These are phyloP conservation scores for Diadema setosum DNA, from an alignment of 35 echinoderm and acorn worm species.

Conservation along the genomic window DNA sequence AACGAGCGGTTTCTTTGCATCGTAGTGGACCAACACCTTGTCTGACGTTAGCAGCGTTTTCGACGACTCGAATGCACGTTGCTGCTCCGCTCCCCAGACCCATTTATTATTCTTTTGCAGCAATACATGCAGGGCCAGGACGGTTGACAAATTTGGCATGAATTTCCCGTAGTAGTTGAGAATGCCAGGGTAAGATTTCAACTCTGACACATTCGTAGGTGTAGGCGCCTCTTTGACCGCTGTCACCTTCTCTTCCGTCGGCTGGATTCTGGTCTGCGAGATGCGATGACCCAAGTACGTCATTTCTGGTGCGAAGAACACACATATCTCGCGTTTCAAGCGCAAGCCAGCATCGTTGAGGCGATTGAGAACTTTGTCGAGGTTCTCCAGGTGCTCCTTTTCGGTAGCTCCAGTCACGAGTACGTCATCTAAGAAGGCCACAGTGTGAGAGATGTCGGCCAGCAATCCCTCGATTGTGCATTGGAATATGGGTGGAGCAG, in stretches of 20 bases:
- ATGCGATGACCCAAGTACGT: slow-evolving; percentile 46
- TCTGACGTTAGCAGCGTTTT: not conserved
- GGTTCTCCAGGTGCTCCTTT: not conserved
- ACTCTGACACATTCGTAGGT: slow-evolving; percentile 53
- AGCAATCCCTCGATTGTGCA: not conserved
- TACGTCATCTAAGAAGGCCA: not conserved
- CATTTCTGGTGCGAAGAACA: slow-evolving; percentile 18
- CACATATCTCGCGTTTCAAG: slow-evolving; percentile 35
- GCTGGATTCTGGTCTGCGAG: slow-evolving; percentile 1
- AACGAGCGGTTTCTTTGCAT: not conserved
- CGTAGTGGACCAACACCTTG: not conserved
- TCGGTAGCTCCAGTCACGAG: not conserved
- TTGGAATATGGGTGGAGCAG: not conserved
- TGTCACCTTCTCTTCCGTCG: slow-evolving; percentile 7
- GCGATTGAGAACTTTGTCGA: not conserved
- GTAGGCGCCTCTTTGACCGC: slow-evolving; percentile 26
- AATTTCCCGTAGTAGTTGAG: not conserved
- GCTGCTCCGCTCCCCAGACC: not conserved
- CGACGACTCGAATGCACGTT: not conserved
- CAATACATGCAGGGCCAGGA: not conserved
- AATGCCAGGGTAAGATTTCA: slow-evolving; percentile 2
- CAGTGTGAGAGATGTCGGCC: not conserved
- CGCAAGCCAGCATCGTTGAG: not conserved
- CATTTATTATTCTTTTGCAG: not conserved
- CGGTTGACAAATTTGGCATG: not conserved